Base-by-base conservation (phyloP, 2,888 invertebrate genomes). In the Caenorhabditis sp. region DNA sequence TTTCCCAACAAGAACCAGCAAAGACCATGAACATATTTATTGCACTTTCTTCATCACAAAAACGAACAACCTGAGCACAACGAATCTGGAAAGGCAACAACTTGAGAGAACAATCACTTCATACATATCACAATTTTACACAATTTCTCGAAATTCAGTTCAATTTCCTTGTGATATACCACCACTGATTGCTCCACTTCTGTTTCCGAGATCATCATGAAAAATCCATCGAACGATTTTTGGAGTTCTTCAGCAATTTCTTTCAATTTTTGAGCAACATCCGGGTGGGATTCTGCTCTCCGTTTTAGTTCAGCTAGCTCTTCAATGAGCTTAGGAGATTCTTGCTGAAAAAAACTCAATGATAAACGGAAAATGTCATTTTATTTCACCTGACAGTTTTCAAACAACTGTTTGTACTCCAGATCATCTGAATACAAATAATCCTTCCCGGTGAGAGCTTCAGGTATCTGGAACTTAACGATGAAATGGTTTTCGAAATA, bases 371-470 rank as follows among this genome's bases (percentile, higher is more conserved):
- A 51, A 51, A 24, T 12, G 19, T 24, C 14, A 22, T 22, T 38
- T 61, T 16, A 41, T 19, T 19, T 28, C 10, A 64, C 64, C 47
- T 64, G 26, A 19, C 64, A 64, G 24, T 28, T 26, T 10, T 51
- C 19, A 35, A 66, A 49, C 1, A 51, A n/a, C 12, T 49, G 1
- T 14, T 66, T 31, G 26, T 51, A 22, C 5, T 66, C 28, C 19
- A 49, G 31, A 35, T 49, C 66, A 51, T 66, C 31, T 10, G 66
- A 35, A 19, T 66, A 66, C 12, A 66, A 12, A 35, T 47, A 31
- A 16, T 49, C 49, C 0, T 28, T 51, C n/a, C 16, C 19, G 28
- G 31, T 14, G 1, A 66, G 19, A 10, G n/a, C 19, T 19, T 51
- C 31, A 19, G 66, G 19, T 0, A 66, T 19, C 66, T 66, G 5